A percentile compares a stretch with the other conserved stretches of the same genome.
These are phyloP conservation scores for Euglossa dilemma DNA, from an alignment of 1,140 invertebrate genomes.

Conservation along the genomic window DNA sequence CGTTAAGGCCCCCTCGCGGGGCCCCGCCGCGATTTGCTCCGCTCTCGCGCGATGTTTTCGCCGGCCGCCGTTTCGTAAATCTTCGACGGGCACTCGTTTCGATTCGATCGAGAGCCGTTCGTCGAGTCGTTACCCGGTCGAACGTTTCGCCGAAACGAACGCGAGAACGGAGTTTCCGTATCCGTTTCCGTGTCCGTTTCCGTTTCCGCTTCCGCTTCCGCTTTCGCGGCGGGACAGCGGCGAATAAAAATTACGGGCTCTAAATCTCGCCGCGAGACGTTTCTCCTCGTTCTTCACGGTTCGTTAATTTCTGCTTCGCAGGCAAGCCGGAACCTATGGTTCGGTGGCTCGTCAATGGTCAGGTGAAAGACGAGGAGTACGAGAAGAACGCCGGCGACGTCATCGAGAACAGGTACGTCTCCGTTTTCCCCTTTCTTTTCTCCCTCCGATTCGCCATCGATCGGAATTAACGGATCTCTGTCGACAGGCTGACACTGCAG, in stretches of 20 bases:
- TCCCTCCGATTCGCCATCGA: no score
- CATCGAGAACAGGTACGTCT: conserved; percentile 87
- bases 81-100: not conserved
- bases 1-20: conserved; percentile 3
- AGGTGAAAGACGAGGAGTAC: conserved; percentile 89
- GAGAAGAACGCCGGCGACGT: conserved; percentile 92
- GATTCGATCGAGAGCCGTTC: conserved; percentile 23
- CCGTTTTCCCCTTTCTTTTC: no score
- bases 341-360: conserved; percentile 88
- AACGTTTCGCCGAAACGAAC: not conserved
- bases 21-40: not conserved
- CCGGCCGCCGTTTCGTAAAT: conserved; percentile 9
- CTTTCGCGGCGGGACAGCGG: not conserved
- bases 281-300: not conserved
- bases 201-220: not conserved
- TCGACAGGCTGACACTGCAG: conserved; percentile 86
- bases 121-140: not conserved
- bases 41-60: not conserved
- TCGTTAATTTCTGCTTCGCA: conserved; percentile 59
- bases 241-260: conserved; percentile 12
- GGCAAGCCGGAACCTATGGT: conserved; percentile 83
- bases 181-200: not conserved
- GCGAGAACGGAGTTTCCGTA: not conserved
- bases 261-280: not conserved
- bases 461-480: not conserved